These are phyloP conservation scores for Ariopsis seemanni DNA, from an alignment of 2,113 vertebrate genomes.

Conservation along the genomic window DNA sequence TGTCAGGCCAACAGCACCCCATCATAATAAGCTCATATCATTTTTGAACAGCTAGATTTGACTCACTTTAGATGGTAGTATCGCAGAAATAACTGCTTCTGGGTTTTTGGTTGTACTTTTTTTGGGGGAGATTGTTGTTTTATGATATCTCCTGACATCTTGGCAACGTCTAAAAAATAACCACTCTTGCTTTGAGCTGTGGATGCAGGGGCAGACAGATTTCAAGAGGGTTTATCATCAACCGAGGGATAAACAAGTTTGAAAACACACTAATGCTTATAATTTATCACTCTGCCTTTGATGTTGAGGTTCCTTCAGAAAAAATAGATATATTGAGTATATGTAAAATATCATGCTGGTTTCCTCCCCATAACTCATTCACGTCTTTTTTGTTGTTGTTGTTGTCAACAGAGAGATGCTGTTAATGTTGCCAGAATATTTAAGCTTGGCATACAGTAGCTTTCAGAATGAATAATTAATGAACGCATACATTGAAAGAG, in stretches of 20 bases:
- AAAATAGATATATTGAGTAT: not conserved
- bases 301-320: constrained; percentile 38
- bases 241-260: constrained; percentile 21
- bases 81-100: constrained; percentile 30
- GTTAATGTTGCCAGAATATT: constrained; percentile 48
- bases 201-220: not conserved
- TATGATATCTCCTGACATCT: constrained; percentile 43
- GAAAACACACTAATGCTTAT: constrained; percentile 30
- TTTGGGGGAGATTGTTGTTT: not conserved
- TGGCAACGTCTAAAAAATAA: constrained; percentile 30
- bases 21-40: constrained; percentile 44
- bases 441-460: constrained; percentile 35
- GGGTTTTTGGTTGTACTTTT: too few species aligned
- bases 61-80: constrained; percentile 47
- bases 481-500: constrained; percentile 37
- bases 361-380: not conserved
- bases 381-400: constrained; percentile 3
- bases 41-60: constrained; percentile 22
- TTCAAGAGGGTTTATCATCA: constrained; percentile 1
- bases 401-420: constrained; percentile 32
- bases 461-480: constrained; percentile 51
- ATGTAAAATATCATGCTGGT: constrained; percentile 15
- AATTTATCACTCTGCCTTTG: constrained; percentile 41
- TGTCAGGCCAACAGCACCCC: constrained; percentile 32
- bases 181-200: not conserved